phyloP scores from a whole-genome alignment of 2,113 vertebrate genomes.

The Perognathus longimembris region DNA sequence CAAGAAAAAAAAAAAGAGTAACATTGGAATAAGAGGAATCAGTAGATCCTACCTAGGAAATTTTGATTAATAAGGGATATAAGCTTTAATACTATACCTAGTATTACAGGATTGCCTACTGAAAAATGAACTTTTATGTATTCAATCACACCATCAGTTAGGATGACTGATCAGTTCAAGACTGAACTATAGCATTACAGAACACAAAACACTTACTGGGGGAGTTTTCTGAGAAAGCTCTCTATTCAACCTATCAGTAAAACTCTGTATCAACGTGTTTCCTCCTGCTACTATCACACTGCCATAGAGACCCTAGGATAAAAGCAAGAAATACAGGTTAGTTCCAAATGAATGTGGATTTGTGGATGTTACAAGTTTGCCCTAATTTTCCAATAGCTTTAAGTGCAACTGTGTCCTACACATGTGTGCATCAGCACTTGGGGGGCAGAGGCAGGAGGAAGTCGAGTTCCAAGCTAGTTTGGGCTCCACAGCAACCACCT shows the following conservation, averaged over 20 bases:
- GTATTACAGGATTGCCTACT: neutral
- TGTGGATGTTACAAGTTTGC: too few species aligned
- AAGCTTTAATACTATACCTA: neutral
- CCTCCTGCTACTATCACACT: conserved; percentile 98
- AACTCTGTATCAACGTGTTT: conserved; percentile 98
- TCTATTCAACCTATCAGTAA: conserved; percentile 97
- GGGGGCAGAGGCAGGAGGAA: neutral
- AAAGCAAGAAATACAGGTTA: conserved; percentile 53
- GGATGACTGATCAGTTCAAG: neutral
- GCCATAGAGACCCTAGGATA: conserved; percentile 94
- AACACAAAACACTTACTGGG: conserved; percentile 88
- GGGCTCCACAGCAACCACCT: too few species aligned
- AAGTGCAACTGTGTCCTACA: neutral
- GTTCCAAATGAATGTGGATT: conserved; percentile 44
- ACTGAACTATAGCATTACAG: neutral
- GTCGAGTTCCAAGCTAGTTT: neutral
- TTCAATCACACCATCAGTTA: neutral
- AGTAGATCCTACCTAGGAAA: conserved; percentile 19
- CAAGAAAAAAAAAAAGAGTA: too few species aligned
- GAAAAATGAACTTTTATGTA: neutral
- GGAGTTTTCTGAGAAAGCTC: conserved; percentile 99
- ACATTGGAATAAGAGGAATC: conserved; percentile 27
- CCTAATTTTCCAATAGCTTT: neutral
- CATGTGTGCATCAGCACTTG: neutral
- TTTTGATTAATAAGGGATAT: neutral